Evolutionary conservation across 1,140 invertebrate species (phyloP).

Genomic region (Cydia splendana): DNA sequence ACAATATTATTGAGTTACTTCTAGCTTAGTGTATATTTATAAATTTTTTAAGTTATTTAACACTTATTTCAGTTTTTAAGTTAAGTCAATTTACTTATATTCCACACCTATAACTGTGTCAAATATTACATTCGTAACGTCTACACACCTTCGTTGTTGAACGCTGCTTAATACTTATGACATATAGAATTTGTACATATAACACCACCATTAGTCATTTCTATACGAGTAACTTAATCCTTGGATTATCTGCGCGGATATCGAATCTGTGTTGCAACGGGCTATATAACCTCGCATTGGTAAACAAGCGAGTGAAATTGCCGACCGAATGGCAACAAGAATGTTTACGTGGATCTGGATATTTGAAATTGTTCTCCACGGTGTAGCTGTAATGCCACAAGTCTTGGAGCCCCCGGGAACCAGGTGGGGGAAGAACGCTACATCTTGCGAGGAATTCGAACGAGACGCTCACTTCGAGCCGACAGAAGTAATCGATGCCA

Average conservation of each 20-base stretch:
- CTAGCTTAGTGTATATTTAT: too few relatives aligned
- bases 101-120: neutral
- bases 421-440: slow-evolving; percentile 39
- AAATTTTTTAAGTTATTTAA: too few relatives aligned
- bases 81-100: too few relatives aligned
- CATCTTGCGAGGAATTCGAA: slow-evolving; percentile 68
- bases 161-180: neutral
- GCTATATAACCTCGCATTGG: slow-evolving; percentile 39
- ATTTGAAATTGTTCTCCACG: slow-evolving; percentile 55
- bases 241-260: slow-evolving; percentile 35
- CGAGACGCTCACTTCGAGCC: slow-evolving; percentile 52
- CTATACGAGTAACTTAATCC: slow-evolving; percentile 17
- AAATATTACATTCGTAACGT: neutral
- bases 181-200: neutral
- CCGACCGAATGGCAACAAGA: slow-evolving; percentile 41
- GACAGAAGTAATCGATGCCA: slow-evolving; percentile 54
- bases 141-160: neutral
- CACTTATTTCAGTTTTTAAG: too few relatives aligned
- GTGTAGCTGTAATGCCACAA: slow-evolving; percentile 33
- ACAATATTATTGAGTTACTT: too few relatives aligned
- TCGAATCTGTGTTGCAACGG: slow-evolving; percentile 34
- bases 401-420: slow-evolving; percentile 20
- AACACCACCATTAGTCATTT: slow-evolving; percentile 22
- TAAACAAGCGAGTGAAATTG: slow-evolving; percentile 41
- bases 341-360: slow-evolving; percentile 60